Conservation (phyloP, 2,888 invertebrate species). For the Blomia tropicalis region DNA sequence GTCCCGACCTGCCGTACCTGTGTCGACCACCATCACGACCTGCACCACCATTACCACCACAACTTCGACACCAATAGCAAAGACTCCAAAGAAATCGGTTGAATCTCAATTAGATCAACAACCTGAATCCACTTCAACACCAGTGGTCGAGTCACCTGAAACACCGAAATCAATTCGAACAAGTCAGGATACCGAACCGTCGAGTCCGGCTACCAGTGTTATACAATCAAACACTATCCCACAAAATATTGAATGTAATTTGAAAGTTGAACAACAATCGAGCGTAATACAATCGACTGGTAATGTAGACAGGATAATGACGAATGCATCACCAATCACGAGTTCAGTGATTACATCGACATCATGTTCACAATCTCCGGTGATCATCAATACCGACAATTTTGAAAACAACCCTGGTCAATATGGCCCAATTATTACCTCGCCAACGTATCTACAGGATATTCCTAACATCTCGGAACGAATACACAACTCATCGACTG, state of each 20-base stretch:
- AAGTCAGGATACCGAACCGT: background rate
- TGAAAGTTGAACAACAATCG: background rate
- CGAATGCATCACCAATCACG: background rate
- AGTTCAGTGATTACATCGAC: background rate
- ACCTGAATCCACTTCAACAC: background rate
- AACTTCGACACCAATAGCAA: background rate
- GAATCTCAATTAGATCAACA: background rate
- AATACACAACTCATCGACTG: constrained; percentile 21
- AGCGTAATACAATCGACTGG: constrained; percentile 16
- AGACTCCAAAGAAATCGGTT: background rate
- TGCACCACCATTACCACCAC: background rate
- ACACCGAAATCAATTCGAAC: background rate
- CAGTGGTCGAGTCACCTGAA: background rate
- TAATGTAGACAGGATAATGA: constrained; percentile 9
- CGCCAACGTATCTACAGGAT: constrained; percentile 18
- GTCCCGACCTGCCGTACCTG: no score
- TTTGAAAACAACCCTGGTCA: no score
- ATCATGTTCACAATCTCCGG: constrained; percentile 10
- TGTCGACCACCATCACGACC: background rate
- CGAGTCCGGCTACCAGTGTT: background rate
- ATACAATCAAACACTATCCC: background rate
- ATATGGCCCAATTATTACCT: constrained; percentile 10
- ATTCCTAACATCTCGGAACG: constrained; percentile 25
- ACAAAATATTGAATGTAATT: background rate
- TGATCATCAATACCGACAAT: background rate